phyloP scores from a whole-genome alignment of 2,113 vertebrate genomes.

The Hydropotes inermis region DNA sequence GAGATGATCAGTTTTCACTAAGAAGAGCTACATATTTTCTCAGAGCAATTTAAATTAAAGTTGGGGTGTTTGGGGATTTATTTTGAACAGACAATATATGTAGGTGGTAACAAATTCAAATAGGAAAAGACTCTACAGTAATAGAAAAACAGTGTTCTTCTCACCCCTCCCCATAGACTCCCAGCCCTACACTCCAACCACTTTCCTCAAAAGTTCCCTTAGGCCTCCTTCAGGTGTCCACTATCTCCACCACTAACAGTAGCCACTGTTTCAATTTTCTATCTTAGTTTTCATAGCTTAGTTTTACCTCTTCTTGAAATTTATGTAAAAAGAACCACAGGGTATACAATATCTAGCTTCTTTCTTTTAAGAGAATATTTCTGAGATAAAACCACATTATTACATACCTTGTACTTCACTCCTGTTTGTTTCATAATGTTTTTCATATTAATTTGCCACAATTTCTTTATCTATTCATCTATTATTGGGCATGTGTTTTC shows the following conservation, averaged over 20 bases:
- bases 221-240: background rate
- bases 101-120: background rate
- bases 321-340: background rate
- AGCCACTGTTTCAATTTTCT: background rate
- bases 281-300: background rate
- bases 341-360: background rate
- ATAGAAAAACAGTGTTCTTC: background rate
- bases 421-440: background rate
- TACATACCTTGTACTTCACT: background rate
- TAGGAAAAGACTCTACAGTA: background rate
- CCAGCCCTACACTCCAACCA: background rate
- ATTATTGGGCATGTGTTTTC: background rate
- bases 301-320: background rate
- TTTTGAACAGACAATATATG: background rate
- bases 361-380: background rate
- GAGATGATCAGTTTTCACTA: background rate
- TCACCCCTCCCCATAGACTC: too few species aligned
- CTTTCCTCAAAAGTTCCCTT: background rate
- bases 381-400: background rate
- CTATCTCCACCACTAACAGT: background rate
- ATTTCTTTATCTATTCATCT: background rate
- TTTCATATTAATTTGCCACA: background rate
- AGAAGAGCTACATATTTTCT: background rate
- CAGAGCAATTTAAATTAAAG: conserved; percentile 14
- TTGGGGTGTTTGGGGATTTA: background rate